Percentiles rank a stretch among this genome's conserved stretches.
Conservation (phyloP, 2,797 vertebrate species). For the Enteromius argenteus region DNA sequence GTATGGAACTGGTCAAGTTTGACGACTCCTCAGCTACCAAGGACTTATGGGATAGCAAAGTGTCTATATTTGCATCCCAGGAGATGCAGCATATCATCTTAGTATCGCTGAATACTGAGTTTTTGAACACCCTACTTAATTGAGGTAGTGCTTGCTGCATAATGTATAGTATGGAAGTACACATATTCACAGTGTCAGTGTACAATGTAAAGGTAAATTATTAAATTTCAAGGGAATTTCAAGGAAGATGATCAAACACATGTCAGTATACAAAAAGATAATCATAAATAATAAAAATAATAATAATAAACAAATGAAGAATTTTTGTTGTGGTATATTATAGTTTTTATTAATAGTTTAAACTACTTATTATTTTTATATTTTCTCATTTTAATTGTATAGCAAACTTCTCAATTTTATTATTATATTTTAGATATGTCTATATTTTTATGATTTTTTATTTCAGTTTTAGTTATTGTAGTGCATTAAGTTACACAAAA, state of each 20-base stretch:
- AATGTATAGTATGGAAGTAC: not conserved
- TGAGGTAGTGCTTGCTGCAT: not conserved
- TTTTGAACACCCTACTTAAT: not conserved
- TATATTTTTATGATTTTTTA: not conserved
- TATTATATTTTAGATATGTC: not conserved
- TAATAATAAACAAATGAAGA: no score
- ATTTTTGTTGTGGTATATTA: not conserved
- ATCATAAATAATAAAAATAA: no score
- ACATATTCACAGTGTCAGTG: not conserved
- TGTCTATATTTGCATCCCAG: slow-evolving; percentile 14
- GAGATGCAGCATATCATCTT: not conserved
- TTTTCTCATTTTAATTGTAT: no score
- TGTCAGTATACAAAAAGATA: not conserved
- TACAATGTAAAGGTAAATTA: slow-evolving; percentile 23
- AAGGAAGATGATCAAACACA: slow-evolving; percentile 19
- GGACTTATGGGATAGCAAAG: slow-evolving; percentile 59
- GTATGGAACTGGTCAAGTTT: slow-evolving; percentile 59
- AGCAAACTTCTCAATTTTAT: no score
- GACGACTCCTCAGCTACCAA: slow-evolving; percentile 61
- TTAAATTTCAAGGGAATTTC: slow-evolving; percentile 11
- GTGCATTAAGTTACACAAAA: no score
- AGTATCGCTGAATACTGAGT: not conserved
- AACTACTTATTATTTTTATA: not conserved
- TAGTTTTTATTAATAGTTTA: not conserved
- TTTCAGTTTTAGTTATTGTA: not conserved